phyloP scores from a whole-genome alignment of 1,140 invertebrate genomes.

The Kradibia gibbosae region DNA sequence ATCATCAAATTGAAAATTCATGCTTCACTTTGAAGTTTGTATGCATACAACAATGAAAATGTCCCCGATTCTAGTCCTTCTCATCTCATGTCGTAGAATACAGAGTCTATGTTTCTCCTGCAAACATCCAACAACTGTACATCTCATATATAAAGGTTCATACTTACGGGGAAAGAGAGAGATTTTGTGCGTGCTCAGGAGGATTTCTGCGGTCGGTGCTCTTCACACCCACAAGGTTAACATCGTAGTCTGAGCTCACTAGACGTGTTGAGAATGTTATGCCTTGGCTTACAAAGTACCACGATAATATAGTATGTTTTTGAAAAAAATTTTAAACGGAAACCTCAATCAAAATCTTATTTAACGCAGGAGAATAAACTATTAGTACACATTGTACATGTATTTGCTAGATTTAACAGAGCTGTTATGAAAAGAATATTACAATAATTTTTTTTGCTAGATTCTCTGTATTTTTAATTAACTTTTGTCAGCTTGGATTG shows the following conservation, averaged over 20 bases:
- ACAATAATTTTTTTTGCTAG: too few species aligned
- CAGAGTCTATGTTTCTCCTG: neutral
- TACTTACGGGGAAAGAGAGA: neutral
- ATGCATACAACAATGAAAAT: neutral
- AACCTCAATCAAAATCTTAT: too few species aligned
- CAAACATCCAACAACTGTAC: neutral
- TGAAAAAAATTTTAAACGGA: too few species aligned
- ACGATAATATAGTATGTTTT: too few species aligned
- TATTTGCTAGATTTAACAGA: too few species aligned
- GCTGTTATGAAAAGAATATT: too few species aligned
- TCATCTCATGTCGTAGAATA: neutral
- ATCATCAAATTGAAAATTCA: too few species aligned
- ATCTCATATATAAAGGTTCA: conserved; percentile 28
- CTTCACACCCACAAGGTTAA: neutral
- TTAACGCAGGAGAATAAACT: too few species aligned
- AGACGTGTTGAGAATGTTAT: neutral
- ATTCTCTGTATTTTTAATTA: too few species aligned
- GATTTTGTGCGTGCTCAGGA: neutral
- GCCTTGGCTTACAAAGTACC: neutral
- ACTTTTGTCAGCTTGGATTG: too few species aligned
- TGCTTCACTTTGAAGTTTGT: neutral
- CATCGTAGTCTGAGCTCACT: neutral
- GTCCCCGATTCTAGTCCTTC: neutral
- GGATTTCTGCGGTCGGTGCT: neutral
- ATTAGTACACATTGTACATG: too few species aligned